phyloP scores from a whole-genome alignment of 2,113 vertebrate species.

The Tragulus kanchil region DNA sequence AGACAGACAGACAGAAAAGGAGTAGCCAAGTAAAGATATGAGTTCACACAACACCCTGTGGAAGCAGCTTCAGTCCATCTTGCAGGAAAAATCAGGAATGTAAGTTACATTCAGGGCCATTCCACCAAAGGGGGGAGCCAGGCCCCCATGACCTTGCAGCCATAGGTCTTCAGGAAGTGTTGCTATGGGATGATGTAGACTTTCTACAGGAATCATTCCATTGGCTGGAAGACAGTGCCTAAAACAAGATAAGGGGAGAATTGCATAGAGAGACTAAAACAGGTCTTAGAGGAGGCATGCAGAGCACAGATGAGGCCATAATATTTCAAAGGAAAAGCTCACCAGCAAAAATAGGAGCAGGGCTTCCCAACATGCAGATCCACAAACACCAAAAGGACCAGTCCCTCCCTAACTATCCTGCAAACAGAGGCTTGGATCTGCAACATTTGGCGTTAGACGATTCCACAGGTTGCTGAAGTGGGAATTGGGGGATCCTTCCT shows the following conservation, averaged over 20 bases:
- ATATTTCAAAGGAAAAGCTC: constrained; percentile 29
- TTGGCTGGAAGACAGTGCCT: not conserved
- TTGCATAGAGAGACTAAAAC: not conserved
- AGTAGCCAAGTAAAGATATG: not conserved
- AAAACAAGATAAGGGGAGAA: not conserved
- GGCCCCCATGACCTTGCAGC: not conserved
- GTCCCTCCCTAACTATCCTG: not conserved
- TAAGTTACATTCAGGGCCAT: fast-evolving
- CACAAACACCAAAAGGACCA: not conserved
- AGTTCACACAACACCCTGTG: not conserved
- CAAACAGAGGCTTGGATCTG: not conserved
- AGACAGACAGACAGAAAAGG: not conserved
- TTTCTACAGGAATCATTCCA: not conserved
- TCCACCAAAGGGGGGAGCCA: not conserved
- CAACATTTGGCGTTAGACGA: not conserved
- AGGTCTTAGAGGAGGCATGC: fast-evolving
- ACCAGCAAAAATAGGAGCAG: not conserved
- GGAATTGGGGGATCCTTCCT: not conserved
- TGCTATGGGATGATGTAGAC: not conserved
- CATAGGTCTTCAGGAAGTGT: not conserved
- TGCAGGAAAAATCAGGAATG: not conserved
- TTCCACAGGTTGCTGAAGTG: not conserved
- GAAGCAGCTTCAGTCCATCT: not conserved
- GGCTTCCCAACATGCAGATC: not conserved
- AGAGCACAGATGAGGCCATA: fast-evolving